Conservation (phyloP, 2,888 invertebrate species). For the Danaus chrysippus region DNA sequence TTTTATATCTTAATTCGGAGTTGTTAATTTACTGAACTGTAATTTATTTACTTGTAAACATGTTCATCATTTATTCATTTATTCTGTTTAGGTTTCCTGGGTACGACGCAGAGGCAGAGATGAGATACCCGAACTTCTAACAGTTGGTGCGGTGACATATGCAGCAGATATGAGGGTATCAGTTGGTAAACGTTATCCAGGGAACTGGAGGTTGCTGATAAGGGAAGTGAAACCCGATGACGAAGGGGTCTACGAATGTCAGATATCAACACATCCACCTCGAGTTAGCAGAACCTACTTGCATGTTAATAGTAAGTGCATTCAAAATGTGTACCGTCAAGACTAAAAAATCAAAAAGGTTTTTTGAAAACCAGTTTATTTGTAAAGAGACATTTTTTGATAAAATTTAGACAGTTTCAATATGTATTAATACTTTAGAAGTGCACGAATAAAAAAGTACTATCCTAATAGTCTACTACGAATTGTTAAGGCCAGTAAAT, state of each 20-base stretch:
- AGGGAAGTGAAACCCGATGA: slow-evolving; percentile 83
- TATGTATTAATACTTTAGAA: too few species aligned
- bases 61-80: background rate
- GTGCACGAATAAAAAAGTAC: too few species aligned
- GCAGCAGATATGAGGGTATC: slow-evolving; percentile 83
- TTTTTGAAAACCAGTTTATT: too few species aligned
- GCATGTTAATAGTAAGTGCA: slow-evolving; percentile 81
- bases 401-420: too few species aligned
- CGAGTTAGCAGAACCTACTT: slow-evolving; percentile 83
- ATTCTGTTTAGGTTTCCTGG: slow-evolving; percentile 81
- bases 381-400: too few species aligned
- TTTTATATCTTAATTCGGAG: too few species aligned
- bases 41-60: too few species aligned
- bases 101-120: slow-evolving; percentile 80
- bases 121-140: slow-evolving; percentile 82
- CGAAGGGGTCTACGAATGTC: slow-evolving; percentile 84
- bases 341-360: too few species aligned
- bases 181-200: slow-evolving; percentile 80
- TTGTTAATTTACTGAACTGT: too few species aligned
- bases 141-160: slow-evolving; percentile 84
- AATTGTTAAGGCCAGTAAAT: too few species aligned
- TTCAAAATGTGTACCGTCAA: too few species aligned
- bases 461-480: too few species aligned
- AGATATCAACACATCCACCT: slow-evolving; percentile 85
- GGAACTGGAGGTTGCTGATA: slow-evolving; percentile 82